Evolutionary conservation across 1,140 invertebrate species (phyloP).

Genomic region (Polypedilum pembai): DNA sequence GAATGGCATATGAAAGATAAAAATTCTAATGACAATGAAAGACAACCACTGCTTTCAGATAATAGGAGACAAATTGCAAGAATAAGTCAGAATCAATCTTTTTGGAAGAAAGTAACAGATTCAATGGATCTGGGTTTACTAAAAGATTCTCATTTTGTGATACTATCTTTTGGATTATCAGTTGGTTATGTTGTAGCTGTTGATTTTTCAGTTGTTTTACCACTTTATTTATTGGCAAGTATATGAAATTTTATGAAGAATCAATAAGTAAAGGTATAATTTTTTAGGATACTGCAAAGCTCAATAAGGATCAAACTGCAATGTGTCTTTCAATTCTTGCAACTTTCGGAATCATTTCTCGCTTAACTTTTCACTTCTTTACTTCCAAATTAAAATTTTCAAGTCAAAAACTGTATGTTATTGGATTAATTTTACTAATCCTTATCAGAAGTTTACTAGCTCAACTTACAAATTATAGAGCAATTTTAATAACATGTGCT

Average conservation of each 20-base stretch:
- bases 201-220: conserved; percentile 61
- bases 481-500: conserved; percentile 37
- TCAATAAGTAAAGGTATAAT: conserved; percentile 23
- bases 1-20: conserved; percentile 46
- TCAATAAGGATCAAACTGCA: conserved; percentile 51
- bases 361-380: conserved; percentile 54
- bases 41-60: background rate
- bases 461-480: conserved; percentile 33
- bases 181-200: conserved; percentile 58
- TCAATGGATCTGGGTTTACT: conserved; percentile 53
- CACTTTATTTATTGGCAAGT: conserved; percentile 54
- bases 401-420: conserved; percentile 48
- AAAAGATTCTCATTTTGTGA: conserved; percentile 51
- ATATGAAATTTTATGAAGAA: conserved; percentile 1
- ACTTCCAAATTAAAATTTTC: conserved; percentile 55
- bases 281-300: conserved; percentile 45
- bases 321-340: conserved; percentile 57
- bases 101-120: conserved; percentile 33
- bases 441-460: conserved; percentile 36
- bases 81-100: conserved; percentile 30
- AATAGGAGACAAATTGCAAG: conserved; percentile 35
- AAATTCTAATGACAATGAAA: conserved; percentile 29
- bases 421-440: conserved; percentile 43
- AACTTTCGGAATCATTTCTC: conserved; percentile 55
- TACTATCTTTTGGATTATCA: conserved; percentile 55